These are phyloP conservation scores for Ectemnius continuus DNA, from an alignment of 2,888 invertebrate genomes.

Conservation along the genomic window DNA sequence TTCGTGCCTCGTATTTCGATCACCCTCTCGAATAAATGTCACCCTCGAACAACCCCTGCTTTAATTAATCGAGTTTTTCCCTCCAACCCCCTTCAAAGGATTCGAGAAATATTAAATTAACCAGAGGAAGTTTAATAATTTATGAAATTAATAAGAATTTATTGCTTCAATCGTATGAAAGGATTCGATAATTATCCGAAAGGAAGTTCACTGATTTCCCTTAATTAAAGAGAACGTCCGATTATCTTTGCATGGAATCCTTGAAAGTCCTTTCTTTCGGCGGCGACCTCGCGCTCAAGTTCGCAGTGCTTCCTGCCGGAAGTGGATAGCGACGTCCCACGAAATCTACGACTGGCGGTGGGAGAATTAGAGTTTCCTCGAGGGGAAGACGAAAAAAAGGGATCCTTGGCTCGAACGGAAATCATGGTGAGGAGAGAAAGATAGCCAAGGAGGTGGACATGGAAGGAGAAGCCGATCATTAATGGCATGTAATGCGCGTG, in stretches of 20 bases:
- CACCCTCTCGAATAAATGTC: neutral
- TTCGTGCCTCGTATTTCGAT: neutral
- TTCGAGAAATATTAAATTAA: no score
- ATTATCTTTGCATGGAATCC: neutral
- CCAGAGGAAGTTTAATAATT: no score
- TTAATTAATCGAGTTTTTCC: no score
- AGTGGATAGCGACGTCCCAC: neutral
- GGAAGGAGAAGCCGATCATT: constrained; percentile 39
- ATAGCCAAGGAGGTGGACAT: neutral
- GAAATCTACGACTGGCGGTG: no score
- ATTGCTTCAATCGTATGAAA: no score
- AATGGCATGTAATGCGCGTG: constrained; percentile 58
- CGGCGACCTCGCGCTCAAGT: neutral
- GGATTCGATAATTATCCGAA: no score
- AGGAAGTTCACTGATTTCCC: no score
- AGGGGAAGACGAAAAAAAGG: neutral
- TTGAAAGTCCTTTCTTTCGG: neutral
- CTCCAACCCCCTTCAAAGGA: no score
- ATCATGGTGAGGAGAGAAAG: neutral
- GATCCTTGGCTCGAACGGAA: neutral
- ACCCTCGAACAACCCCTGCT: no score
- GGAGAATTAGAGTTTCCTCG: neutral
- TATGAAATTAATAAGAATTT: no score
- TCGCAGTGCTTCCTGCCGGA: neutral
- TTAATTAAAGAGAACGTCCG: no score